Base-by-base conservation (phyloP, 30 jellyfish, hydroid and myxozoan species). In the Calvadosia cruxmelitensis region DNA sequence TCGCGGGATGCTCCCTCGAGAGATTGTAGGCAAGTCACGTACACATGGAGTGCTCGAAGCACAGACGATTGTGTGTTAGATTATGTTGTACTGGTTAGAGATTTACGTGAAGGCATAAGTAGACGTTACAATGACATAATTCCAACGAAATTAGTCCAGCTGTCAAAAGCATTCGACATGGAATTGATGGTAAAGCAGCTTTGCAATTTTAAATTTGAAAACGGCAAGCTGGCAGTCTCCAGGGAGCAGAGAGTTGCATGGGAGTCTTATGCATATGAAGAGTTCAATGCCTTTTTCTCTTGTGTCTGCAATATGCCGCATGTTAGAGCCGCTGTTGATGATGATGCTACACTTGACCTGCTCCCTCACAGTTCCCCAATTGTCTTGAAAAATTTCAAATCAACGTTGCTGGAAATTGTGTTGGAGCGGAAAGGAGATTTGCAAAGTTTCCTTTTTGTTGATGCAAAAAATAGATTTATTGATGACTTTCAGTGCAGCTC, bases 221-320 rank as follows among this genome's bases (percentile, higher is more conserved):
- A 0, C 29, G 73, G 62, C 16, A 50, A 50, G 63, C 61, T 71
- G 2, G 15, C 32, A 3, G 63, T 71, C 25, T 3, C 34, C 25
- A 34, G 63, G 31, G 63, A 50, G 5, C 72, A 52, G 52, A 71
- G 73, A 31, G n/a, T 29, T 2, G 29, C 2, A 29, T 71, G 81
- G 73, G 81, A 71, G 63, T 20, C 50, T 26, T 1, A 23, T 50
- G 81, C 72, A 10, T 24, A 1, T 3, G 34, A 28, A 23, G 68
- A 71, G 31, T 71, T 71, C 29, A 24, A n/a, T n/a, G 34, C 31
- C 10, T 71, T 71, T 63, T 71, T 15, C 63, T 1, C 26, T 20
- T 2, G 16, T 10, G 81, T 71, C 5, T 71, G 81, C 63, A 31
- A 27, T 1, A 24, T 71, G 61, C 75, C 75, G 2, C 75, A 66